Evolutionary conservation across 2,113 vertebrate genomes (phyloP), one percentile per base, ranked within the genome.

Genomic region (Zosterops hypoxanthus): DNA sequence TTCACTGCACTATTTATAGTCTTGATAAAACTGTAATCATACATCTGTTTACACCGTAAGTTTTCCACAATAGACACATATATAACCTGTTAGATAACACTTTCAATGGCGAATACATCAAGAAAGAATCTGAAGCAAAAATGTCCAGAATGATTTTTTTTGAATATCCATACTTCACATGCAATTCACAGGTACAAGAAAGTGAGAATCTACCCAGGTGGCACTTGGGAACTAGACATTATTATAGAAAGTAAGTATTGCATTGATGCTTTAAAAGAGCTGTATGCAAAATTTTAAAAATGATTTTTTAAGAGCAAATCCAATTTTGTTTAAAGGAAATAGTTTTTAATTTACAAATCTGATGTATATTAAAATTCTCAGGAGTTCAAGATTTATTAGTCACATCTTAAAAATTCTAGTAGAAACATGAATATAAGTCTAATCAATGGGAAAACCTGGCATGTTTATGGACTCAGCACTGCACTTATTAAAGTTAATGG

Each of bases 101-200:
- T 57, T 7, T 85, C 57, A 85, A 57, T 39, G 46, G 46, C 19
- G 68, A 82, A 65, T 41, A 71, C 36, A 82, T 13, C 9, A 90
- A 55, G 64, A 79, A 64, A 3, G 15, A 23, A 52, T 86, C 44
- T 56, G 34, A 81, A 81, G n/a, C 44, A 46, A 86, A 86, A 78
- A 66, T 11, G 9, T 28, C 39, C 2, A 1, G 55, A 59, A 63
- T 5, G 0, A 8, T 5, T 29, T 49, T 23, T 47, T 49, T 49
- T 16, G 21, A 59, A 70, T 59, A 64, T 82, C n/a, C 26, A 11
- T 77, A 71, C 18, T 92, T 91, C 46, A 73, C 0, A 3, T 52
- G 52, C 64, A 87, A 94, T 71, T 92, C 87, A 65, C 57, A 87
- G 39, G 31, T 50, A 69, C 26, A 77, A 89, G 46, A 77, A 94